Base-by-base conservation (phyloP, 2,888 invertebrate genomes). In the Orchesella flavescens region DNA sequence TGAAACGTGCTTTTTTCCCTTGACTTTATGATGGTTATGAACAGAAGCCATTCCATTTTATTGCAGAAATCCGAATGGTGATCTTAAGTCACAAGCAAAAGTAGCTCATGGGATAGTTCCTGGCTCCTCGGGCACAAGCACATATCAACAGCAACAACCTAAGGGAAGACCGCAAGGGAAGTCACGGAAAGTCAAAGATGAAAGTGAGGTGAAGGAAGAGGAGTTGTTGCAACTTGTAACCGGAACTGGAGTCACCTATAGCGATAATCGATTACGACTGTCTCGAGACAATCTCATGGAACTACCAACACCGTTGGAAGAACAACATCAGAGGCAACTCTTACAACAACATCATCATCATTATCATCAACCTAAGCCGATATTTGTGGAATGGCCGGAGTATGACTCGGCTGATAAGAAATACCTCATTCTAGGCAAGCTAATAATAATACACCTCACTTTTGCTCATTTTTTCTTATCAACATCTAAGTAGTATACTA, bases 361-460 rank as follows among this genome's bases (percentile, higher is more conserved):
- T 57, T 66, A 80, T 71, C 71, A 71, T 59, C 73, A 80, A 49
- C 84, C 84, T n/a, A 74, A 84, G 74, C 84, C 84, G 55, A 84
- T 84, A 91, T 96, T 95, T 89, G 94, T 96, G 82, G 96, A 96
- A 89, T 98, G 98, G 98, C 95, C 95, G 0, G 95, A 95, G 0
- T 98, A 97, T 90, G 96, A 97, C 90, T 94, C 94, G 53, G 94
- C 95, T 43, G 96, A 96, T 89, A 97, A 97, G 90, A 96, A 96
- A 89, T 98, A 96, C 91, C 91, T 98, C 86, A 95, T 95, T 91
- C 93, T 97, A 89, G 95, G 97, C 96, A 91, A 93, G 93, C 90
- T 66, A 74, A 65, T 69, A 49, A 3, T 49, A 49, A 7, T 44
- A 44, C n/a, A n/a, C 7, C 49, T 24, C 15, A 44, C 55, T 76